Evolutionary conservation across 2,797 vertebrate species (phyloP).

Genomic region (Bradypodion pumilum): DNA sequence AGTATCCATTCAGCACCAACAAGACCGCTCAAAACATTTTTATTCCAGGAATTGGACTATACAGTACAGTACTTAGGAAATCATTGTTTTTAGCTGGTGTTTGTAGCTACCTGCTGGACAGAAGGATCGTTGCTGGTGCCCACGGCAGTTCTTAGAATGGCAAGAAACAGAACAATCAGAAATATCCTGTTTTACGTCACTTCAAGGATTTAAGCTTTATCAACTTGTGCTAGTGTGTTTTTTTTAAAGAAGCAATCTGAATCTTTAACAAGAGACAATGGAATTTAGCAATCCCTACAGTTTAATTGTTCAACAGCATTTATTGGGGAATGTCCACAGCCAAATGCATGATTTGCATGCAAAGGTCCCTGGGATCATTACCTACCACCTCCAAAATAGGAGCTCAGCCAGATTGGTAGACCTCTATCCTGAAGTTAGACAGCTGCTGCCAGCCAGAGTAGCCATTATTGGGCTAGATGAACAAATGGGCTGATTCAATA

Average conservation of each 20-base stretch:
- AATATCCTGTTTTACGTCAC: slow-evolving; percentile 42
- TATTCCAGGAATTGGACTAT: slow-evolving; percentile 42
- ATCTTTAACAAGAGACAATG: slow-evolving; percentile 39
- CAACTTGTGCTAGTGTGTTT: slow-evolving; percentile 35
- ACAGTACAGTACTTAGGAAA: slow-evolving; percentile 32
- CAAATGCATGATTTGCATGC: not conserved
- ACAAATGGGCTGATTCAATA: not conserved
- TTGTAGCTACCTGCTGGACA: slow-evolving; percentile 47
- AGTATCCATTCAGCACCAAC: slow-evolving; percentile 49
- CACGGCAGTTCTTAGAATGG: slow-evolving; percentile 54
- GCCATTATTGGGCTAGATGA: not conserved
- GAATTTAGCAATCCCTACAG: not conserved
- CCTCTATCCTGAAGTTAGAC: not conserved
- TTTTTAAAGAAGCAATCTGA: slow-evolving; percentile 10
- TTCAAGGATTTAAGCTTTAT: slow-evolving; percentile 41
- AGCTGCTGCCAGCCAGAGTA: slow-evolving; percentile 6
- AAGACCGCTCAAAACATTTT: slow-evolving; percentile 23
- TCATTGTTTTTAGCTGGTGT: slow-evolving; percentile 23
- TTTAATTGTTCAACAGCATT: not conserved
- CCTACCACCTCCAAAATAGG: not conserved
- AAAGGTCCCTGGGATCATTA: not conserved
- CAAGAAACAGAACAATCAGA: slow-evolving; percentile 54
- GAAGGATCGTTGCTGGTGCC: slow-evolving; percentile 68
- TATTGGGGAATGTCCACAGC: not conserved
- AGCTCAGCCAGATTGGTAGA: not conserved